Evolutionary conservation across 2,797 vertebrate genomes (phyloP), one percentile per base, ranked within the genome.

Genomic region (Pangasius sanitwongsei): DNA sequence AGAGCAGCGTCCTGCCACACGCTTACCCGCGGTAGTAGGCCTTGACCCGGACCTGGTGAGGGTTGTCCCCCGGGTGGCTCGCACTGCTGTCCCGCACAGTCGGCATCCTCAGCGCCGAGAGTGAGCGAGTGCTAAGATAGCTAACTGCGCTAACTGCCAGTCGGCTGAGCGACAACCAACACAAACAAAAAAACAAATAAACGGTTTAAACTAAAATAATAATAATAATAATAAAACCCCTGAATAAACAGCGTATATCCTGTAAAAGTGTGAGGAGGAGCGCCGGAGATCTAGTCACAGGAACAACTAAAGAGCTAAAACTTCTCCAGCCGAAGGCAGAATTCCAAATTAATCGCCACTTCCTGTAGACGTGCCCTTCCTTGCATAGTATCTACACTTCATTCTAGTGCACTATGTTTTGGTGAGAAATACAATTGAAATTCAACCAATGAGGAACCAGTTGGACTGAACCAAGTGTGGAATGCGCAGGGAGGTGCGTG

Each of bases 31-130:
- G 98, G 83, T 99, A 99, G 91, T 99, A 99, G 53, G 98, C 97
- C 94, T 99, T 99, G 85, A 99, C 98, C 92, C 98, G 98, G 96
- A 99, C 98, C 95, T 99, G 98, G 92, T 98, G 98, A n/a, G 97
- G 96, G 92, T 98, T 95, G 92, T 99, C 98, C 34, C 96, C 95
- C 93, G 97, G 94, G 93, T 97, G 96, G 95, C 97, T 97, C 98
- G 98, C 98, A 90, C 96, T 97, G 95, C 97, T 97, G 96, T 99
- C 98, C 96, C 98, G 97, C 97, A 98, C 96, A 89, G 98, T 99
- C 95, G 98, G 98, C 98, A 99, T 99, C 96, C 95, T 96, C n/a
- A 37, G 92, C 94, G 89, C 94, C 92, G 93, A 91, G 77, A 92
- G 87, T 65, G 61, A 88, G 88, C 86, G 77, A 88, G 12, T 8